phyloP scores from a whole-genome alignment of 1,140 invertebrate genomes.

The Lethrus apterus region DNA sequence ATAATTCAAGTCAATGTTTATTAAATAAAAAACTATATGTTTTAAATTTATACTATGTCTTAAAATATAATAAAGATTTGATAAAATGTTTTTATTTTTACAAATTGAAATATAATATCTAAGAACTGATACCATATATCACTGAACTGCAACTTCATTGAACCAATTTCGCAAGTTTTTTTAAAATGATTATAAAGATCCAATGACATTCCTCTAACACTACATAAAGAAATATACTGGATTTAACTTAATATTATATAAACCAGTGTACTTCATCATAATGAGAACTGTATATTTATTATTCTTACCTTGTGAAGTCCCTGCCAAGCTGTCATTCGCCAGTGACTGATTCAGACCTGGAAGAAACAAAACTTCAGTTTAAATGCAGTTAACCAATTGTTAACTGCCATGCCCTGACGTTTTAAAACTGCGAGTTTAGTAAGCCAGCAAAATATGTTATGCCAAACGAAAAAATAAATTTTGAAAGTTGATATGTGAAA shows the following conservation, averaged over 20 bases:
- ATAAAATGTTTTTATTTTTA: too few relatives aligned
- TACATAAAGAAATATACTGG: neutral
- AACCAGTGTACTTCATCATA: too few relatives aligned
- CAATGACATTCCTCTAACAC: neutral
- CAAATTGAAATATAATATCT: too few relatives aligned
- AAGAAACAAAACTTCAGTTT: conserved; percentile 36
- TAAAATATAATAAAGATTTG: too few relatives aligned
- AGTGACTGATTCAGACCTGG: conserved; percentile 58
- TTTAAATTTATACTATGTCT: too few relatives aligned
- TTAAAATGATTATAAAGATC: neutral
- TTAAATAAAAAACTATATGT: too few relatives aligned
- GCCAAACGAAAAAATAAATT: too few relatives aligned
- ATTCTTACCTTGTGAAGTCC: conserved; percentile 83
- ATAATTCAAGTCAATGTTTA: neutral
- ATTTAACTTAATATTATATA: neutral
- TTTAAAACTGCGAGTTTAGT: too few relatives aligned
- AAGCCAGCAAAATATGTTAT: too few relatives aligned
- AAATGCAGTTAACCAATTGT: conserved; percentile 30
- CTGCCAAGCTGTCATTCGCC: conserved; percentile 59
- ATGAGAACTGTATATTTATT: too few relatives aligned
- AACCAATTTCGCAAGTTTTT: neutral
- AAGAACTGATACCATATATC: neutral
- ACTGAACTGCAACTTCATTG: neutral
- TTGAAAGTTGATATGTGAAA: too few relatives aligned
- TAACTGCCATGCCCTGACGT: conserved; percentile 27